A percentile compares a stretch with the other conserved stretches of the same genome.
Evolutionary conservation across 2,888 invertebrate species (phyloP).

Genomic region (Theretra japonica): DNA sequence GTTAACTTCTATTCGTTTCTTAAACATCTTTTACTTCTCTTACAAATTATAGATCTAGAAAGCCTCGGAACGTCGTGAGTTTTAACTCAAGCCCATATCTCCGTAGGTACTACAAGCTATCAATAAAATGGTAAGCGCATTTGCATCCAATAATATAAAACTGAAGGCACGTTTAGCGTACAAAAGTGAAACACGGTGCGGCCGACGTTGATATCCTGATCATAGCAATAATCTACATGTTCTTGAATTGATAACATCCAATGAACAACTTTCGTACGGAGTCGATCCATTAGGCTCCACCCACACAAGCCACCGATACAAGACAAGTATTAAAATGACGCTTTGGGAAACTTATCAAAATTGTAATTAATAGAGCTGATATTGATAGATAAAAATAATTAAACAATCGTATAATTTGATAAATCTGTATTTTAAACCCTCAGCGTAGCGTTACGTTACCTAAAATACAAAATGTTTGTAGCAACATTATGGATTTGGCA

Average conservation of each 20-base stretch:
- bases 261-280: conserved; percentile 75
- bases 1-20: too few species aligned
- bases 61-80: not conserved
- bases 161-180: conserved; percentile 18
- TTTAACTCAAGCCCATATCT: not conserved
- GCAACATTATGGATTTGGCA: too few species aligned
- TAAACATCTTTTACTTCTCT: too few species aligned
- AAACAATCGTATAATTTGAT: too few species aligned
- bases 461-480: too few species aligned
- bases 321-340: conserved; percentile 61
- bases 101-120: not conserved
- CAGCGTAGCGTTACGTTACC: too few species aligned
- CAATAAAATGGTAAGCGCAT: not conserved
- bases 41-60: too few species aligned
- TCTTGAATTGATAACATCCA: conserved; percentile 76
- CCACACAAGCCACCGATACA: conserved; percentile 69
- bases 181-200: conserved; percentile 28
- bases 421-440: too few species aligned
- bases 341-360: conserved; percentile 33
- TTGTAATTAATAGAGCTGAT: not conserved
- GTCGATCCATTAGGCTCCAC: conserved; percentile 74
- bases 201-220: conserved; percentile 50
- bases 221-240: conserved; percentile 68
- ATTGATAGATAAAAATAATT: too few species aligned
- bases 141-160: conserved; percentile 19